These are phyloP conservation scores for Pseudotriccus pelzelni DNA, from an alignment of 2,797 vertebrate genomes.

Conservation along the genomic window DNA sequence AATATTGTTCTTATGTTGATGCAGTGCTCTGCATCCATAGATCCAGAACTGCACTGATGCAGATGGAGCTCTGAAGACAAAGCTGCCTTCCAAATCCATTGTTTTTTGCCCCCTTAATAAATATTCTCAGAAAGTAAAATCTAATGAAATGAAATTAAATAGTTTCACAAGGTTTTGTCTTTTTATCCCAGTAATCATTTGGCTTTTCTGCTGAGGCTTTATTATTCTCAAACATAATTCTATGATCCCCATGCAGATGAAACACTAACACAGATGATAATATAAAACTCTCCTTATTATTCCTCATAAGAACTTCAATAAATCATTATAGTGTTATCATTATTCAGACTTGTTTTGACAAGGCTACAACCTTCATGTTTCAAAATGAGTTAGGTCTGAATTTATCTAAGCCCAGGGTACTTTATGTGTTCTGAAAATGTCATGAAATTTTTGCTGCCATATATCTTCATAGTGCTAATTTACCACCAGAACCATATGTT, in stretches of 20 bases:
- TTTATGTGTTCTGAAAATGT: constrained; percentile 53
- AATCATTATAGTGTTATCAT: constrained; percentile 57
- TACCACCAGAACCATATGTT: constrained; percentile 29
- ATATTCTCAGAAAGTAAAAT: neutral
- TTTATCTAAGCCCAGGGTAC: constrained; percentile 29
- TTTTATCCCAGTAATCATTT: neutral
- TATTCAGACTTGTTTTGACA: constrained; percentile 53
- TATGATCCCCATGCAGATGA: neutral
- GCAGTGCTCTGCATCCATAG: neutral
- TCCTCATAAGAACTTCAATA: constrained; percentile 52
- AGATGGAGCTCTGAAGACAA: neutral
- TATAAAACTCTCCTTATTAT: constrained; percentile 57
- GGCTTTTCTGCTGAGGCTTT: neutral
- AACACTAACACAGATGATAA: constrained; percentile 24
- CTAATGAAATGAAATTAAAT: neutral
- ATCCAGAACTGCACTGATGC: neutral
- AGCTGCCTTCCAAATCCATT: neutral
- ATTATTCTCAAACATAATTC: constrained; percentile 2
- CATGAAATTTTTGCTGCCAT: constrained; percentile 40
- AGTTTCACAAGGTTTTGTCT: neutral
- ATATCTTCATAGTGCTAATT: constrained; percentile 51
- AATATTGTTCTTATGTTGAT: neutral
- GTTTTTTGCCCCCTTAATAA: neutral
- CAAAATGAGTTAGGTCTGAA: constrained; percentile 42
- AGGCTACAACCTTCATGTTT: constrained; percentile 53